Evolutionary conservation across 2,888 invertebrate species (phyloP), one percentile per base, ranked within the genome.

Genomic region (Pterostichus niger): DNA sequence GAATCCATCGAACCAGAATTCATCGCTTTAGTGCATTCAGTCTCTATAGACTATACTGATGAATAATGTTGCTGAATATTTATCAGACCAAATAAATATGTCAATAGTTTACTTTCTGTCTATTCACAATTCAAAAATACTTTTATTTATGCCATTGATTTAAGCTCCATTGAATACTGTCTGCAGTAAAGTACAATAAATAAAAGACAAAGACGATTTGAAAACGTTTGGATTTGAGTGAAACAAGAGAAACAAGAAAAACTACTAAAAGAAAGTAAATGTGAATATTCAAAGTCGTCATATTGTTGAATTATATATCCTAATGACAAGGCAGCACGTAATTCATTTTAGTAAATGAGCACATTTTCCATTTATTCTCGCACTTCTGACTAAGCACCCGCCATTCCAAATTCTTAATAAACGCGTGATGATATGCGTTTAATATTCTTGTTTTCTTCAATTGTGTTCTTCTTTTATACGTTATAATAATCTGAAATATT

Each of bases 301-400:
- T 64, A 11, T 33, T 33, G 33, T 64, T 64, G n/a, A 33, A 64
- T 59, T 24, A 56, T 10, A 33, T 33, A 31, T 33, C 35, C 6
- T 11, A 31, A 64, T 13, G 59, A 59, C 24, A 64, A 64, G 6
- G 5, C 64, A 35, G 64, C 64, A 64, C 64, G 64, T 64, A 64
- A 64, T 64, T 64, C 35, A 64, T 64, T 64, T 64, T 64, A 64
- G 35, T 64, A 64, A 64, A 64, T 64, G 33, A 64, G 64, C 64
- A 64, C 31, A 61, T 64, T 64, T 64, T 33, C 35, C 35, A 64
- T 40, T 64, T 64, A 64, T 64, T 64, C 35, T 35, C 64, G 7
- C 64, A 35, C 64, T 64, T 64, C 31, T 64, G 11, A 6, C 13
- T 64, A 35, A 35, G 33, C 13, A 33, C 33, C 13, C 6, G 11